Conservation (phyloP, 2,113 vertebrate species). For the Pterocles orientalis region DNA sequence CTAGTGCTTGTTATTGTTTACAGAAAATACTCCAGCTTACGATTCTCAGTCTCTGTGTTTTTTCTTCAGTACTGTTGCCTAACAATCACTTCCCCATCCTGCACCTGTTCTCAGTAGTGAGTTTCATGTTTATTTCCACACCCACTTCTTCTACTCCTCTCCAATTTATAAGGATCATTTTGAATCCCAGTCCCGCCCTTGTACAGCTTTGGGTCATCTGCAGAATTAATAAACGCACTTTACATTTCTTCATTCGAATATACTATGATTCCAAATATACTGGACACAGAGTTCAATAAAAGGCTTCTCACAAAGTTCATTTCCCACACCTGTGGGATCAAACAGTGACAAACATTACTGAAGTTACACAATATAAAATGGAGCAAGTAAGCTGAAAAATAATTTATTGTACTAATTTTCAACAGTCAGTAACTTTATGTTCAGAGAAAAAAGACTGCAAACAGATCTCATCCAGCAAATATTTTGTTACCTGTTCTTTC, state of each 20-base stretch:
- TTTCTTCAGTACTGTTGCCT: not conserved
- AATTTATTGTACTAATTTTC: constrained; percentile 25
- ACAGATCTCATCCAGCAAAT: not conserved
- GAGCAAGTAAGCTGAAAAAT: not conserved
- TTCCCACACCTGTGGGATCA: not conserved
- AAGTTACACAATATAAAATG: not conserved
- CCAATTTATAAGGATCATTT: not conserved
- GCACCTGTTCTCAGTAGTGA: not conserved
- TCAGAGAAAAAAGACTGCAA: not conserved
- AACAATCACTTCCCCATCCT: not conserved
- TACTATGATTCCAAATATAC: not conserved
- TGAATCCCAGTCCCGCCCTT: not conserved
- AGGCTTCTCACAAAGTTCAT: not conserved
- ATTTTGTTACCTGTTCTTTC: not conserved
- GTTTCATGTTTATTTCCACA: not conserved
- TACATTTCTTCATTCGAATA: not conserved
- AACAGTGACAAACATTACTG: not conserved
- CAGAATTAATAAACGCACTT: not conserved
- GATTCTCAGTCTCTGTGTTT: not conserved
- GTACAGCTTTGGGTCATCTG: not conserved
- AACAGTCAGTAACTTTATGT: not conserved
- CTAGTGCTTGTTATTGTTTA: not conserved
- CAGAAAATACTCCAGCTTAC: not conserved
- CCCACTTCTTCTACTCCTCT: not conserved
- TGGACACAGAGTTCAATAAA: not conserved